Evolutionary conservation across 2,888 invertebrate species (phyloP), one percentile per base, ranked within the genome.

Genomic region (Apodemia mormo): DNA sequence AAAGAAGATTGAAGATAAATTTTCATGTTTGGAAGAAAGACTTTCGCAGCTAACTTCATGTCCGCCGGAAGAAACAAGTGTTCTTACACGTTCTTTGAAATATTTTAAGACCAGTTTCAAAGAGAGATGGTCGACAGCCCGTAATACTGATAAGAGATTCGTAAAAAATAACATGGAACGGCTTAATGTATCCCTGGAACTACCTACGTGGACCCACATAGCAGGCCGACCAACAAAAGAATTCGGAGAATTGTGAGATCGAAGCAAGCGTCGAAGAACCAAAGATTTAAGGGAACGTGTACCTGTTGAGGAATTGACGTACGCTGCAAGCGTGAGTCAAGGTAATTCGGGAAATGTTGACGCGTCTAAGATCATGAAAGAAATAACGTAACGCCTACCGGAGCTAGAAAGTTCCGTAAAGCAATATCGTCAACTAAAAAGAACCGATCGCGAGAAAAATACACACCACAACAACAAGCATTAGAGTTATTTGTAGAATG

Each of bases 391-490:
- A 56, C 56, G 56, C 10, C 29, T 2, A 56, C 56, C 3, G 29
- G 29, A 56, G 56, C 56, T 56, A 56, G 2, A 3, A 29, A 56
- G 56, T 56, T 56, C 29, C 2, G 29, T 2, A 56, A 7, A 9
- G 9, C 7, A 22, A 5, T 56, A 7, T 56, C 22, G 22, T 49
- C 49, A 22, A 56, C 22, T 9, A 67, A 67, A 56, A 37, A 12
- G 14, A 2, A 4, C 7, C 22, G 37, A 14, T 9, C 14, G 4
- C 6, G 9, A 67, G 58, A 67, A 58, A 67, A 43, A 67, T 58
- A 67, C 58, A 43, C n/a, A n/a, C n/a, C n/a, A n/a, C n/a, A n/a
- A 37, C 67, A 56, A 67, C 43, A 67, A 67, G 67, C 58, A 6
- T 56, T 67, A 67, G 7, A 54, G 4, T 67, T 67, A n/a, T 67